Conservation (phyloP, 2,888 invertebrate species). For the Tetragnatha montana region DNA sequence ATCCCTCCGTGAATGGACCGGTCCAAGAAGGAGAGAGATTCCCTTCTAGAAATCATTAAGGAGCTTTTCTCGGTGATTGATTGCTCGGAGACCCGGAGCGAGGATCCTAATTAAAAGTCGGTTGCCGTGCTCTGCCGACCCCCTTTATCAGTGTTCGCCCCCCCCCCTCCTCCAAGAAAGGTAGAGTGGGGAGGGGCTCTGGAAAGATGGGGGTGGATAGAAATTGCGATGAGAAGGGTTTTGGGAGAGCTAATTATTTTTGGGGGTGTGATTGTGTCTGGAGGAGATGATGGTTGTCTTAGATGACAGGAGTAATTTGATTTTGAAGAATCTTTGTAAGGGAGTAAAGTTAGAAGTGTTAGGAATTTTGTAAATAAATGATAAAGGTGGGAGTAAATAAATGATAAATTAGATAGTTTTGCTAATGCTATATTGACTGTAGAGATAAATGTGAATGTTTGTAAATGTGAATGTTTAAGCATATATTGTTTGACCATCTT, state of each 20-base stretch:
- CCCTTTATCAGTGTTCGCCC: slow-evolving; percentile 54
- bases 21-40: neutral
- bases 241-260: neutral
- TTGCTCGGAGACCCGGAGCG: slow-evolving; percentile 50
- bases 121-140: slow-evolving; percentile 50
- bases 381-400: no score
- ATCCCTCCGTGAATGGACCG: slow-evolving; percentile 12
- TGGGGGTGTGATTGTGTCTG: neutral
- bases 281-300: no score
- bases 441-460: no score
- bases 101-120: slow-evolving; percentile 71
- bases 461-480: no score
- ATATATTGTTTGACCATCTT: no score
- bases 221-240: neutral
- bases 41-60: slow-evolving; percentile 60
- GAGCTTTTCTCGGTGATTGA: slow-evolving; percentile 64
- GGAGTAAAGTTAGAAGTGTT: no score
- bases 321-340: no score
- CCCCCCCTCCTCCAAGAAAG: slow-evolving; percentile 55
- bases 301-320: no score
- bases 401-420: no score
- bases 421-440: no score
- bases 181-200: slow-evolving; percentile 20
- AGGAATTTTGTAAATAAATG: no score
- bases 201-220: neutral